phyloP scores from a whole-genome alignment of 2,888 invertebrate genomes.

The Hypomecis punctinalis region DNA sequence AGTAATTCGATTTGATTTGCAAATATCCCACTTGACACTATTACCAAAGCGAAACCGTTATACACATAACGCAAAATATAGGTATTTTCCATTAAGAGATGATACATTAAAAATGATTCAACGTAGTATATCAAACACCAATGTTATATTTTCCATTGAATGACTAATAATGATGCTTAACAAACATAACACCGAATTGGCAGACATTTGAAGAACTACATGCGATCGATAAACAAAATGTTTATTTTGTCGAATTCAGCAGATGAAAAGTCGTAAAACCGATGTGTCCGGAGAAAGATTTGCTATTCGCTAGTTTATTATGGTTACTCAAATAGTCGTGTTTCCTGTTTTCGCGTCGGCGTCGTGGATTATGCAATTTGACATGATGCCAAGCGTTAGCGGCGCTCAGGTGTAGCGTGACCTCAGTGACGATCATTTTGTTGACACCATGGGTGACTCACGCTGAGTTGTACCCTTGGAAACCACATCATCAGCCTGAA shows the following conservation, averaged over 20 bases:
- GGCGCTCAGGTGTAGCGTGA: slow-evolving; percentile 74
- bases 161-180: neutral
- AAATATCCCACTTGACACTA: too few relatives aligned
- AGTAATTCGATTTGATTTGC: too few relatives aligned
- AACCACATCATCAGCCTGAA: too few relatives aligned
- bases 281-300: slow-evolving; percentile 42
- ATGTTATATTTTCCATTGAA: neutral
- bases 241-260: neutral
- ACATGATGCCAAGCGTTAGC: slow-evolving; percentile 66
- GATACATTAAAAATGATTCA: neutral
- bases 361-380: slow-evolving; percentile 76
- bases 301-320: slow-evolving; percentile 53
- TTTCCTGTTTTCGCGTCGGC: slow-evolving; percentile 78
- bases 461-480: neutral
- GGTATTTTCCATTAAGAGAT: too few relatives aligned
- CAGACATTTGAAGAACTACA: neutral
- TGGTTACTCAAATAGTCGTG: slow-evolving; percentile 70
- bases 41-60: too few relatives aligned
- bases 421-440: slow-evolving; percentile 60
- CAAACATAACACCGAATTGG: neutral
- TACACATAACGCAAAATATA: too few relatives aligned
- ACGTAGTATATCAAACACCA: neutral
- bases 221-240: neutral
- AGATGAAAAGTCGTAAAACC: slow-evolving; percentile 23
- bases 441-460: slow-evolving; percentile 20